Base-by-base conservation (phyloP, 2,113 vertebrate genomes). In the Accipiter cooperii region DNA sequence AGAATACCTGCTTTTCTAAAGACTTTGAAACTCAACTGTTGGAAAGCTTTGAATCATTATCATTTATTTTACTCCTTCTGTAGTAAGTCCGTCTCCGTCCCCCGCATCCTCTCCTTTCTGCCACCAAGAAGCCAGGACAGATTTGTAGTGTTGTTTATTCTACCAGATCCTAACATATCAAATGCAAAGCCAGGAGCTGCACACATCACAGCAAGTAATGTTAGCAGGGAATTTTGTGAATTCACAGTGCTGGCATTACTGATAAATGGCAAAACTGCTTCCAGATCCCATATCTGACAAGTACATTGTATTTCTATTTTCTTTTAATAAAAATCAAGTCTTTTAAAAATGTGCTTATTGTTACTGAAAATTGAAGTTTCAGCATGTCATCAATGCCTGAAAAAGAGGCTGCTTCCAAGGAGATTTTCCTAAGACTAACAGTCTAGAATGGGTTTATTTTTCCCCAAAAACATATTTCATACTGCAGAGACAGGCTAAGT, bases 1-100 rank as follows among this genome's bases (percentile, higher is more conserved):
- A 97, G 78, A 89, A 80, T 76, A 92, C 82, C 60, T 71, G 38
- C 63, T 92, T 92, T 89, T 92, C 87, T 87, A 49, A 84, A 74
- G 73, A 89, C 66, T 86, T 65, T 86, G 70, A 84, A 95, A 68
- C 70, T 85, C 89, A 78, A 63, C 77, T 74, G 75, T 44, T 93
- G 69, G 66, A 89, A 70, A 84, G 70, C 69, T 78, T 61, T 65
- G 61, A 96, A 96, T 80, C 76, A 58, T 83, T 85, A 65, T 65
- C 8, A 66, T 75, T 88, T 94, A 86, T 86, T 95, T 92, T 70
- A 81, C 58, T 92, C 31, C 61, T 76, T 12, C 71, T 52, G 61
- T 46, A 71, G 52, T 5, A 58, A 64, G 54, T 60, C 70, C 68
- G 47, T 42, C 70, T 94, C 17, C 25, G 1, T 42, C 20, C 58